Evolutionary conservation across 2,888 invertebrate genomes (phyloP), one percentile per base, ranked within the genome.

Genomic region (Cerastoderma edule): DNA sequence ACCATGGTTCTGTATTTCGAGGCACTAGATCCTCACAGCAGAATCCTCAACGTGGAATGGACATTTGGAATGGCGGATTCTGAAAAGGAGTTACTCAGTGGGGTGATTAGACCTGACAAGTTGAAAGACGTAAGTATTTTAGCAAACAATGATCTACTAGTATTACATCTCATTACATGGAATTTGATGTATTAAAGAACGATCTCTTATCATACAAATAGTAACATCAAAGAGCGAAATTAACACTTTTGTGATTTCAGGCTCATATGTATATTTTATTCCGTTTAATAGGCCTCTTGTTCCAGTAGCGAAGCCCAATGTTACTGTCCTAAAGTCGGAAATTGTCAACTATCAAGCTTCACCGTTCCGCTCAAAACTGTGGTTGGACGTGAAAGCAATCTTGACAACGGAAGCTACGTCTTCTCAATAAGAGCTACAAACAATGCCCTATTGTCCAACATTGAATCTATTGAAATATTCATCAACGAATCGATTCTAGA

Each of bases 401-500:
- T 39, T 8, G 87, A 89, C 66, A 87, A 89, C 69, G 71, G 86
- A n/a, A 75, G 76, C 54, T 87, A 87, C 67, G 81, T 67, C 67
- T 78, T 87, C 53, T 78, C 80, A 4, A 56, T 89, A 8, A 80
- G 68, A 33, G 86, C 75, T 10, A 86, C 82, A 32, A 89, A 89
- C 63, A 72, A 80, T 19, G 88, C 88, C 4, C 48, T 60, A 5
- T 75, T 89, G 24, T 22, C 50, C 19, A 75, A 75, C 16, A 60
- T 73, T 16, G 77, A 83, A 24, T 78, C 76, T 30, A 13, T 86
- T 0, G 80, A 85, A 39, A 83, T 89, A 19, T 65, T 85, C 10
- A 79, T 88, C 22, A 88, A 88, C 56, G 83, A 79, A 4, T 87
- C 89, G 0, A 84, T 85, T 24, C 88, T 87, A 2, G 80, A 72